These are phyloP conservation scores for Lerista edwardsae DNA, from an alignment of 2,797 vertebrate species.

Conservation along the genomic window DNA sequence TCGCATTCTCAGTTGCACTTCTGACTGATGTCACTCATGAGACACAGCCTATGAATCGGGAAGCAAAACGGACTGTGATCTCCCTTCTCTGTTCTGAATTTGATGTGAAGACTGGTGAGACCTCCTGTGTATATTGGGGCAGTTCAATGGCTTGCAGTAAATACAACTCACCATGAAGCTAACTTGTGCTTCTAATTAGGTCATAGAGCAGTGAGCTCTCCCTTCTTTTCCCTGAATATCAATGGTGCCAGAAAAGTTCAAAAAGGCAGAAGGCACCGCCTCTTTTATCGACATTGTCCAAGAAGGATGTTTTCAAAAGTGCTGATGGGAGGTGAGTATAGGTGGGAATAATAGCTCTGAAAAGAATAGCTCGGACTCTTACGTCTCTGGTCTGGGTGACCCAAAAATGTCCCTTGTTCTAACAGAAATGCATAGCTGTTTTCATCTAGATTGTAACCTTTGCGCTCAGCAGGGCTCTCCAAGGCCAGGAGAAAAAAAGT, in stretches of 20 bases:
- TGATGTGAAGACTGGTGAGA: conserved; percentile 32
- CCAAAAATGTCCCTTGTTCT: neutral
- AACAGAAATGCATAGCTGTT: neutral
- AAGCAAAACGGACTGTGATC: conserved; percentile 36
- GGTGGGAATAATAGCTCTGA: conserved; percentile 10
- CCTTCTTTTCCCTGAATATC: conserved; percentile 26
- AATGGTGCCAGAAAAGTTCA: conserved; percentile 7
- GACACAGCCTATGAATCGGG: conserved; percentile 35
- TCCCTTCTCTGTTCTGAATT: conserved; percentile 33
- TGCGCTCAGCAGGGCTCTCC: neutral
- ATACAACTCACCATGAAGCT: conserved; percentile 29
- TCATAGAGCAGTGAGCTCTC: conserved; percentile 23
- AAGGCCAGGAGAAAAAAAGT: neutral
- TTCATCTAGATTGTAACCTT: neutral
- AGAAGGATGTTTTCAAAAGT: conserved; percentile 24
- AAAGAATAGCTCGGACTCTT: neutral
- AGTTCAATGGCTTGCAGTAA: conserved; percentile 36
- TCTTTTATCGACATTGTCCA: conserved; percentile 17
- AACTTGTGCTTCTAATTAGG: conserved; percentile 38
- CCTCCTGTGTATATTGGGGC: conserved; percentile 31
- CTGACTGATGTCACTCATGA: conserved; percentile 33
- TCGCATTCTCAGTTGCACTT: conserved; percentile 41
- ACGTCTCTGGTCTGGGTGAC: neutral
- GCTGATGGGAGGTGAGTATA: conserved; percentile 5
- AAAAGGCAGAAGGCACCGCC: conserved; percentile 16